Evolutionary conservation across 2,113 vertebrate genomes (phyloP).

Genomic region (Lichenostomus cassidix): DNA sequence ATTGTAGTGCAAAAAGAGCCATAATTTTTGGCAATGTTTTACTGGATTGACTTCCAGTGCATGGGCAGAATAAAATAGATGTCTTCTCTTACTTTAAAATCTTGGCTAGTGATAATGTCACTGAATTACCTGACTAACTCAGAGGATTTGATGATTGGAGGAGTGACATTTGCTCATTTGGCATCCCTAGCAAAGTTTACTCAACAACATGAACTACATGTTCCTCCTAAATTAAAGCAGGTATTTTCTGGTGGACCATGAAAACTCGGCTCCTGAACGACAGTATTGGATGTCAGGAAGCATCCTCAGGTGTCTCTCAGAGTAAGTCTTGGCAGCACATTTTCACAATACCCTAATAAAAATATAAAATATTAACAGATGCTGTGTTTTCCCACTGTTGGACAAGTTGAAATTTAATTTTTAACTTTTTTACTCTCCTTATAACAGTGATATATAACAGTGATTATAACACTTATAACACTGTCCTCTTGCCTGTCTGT

Average conservation of each 20-base stretch:
- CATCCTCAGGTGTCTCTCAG: not conserved
- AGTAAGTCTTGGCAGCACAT: not conserved
- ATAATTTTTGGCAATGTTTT: not conserved
- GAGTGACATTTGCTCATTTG: not conserved
- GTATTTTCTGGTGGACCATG: not conserved
- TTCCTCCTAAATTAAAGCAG: not conserved
- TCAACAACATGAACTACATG: rapidly evolving
- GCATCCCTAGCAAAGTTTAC: not conserved
- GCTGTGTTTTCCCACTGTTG: not conserved
- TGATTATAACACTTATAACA: too few species aligned
- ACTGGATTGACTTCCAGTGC: not conserved
- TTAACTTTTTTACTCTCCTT: not conserved
- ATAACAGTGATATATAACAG: not conserved
- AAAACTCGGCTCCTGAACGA: not conserved
- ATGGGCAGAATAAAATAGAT: not conserved
- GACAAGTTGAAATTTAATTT: not conserved
- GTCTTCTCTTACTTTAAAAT: not conserved
- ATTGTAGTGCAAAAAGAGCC: not conserved
- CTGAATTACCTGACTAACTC: not conserved
- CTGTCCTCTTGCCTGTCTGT: not conserved
- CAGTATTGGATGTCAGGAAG: not conserved
- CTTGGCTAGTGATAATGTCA: not conserved
- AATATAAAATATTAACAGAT: not conserved
- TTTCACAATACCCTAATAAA: not conserved
- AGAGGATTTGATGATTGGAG: not conserved